Evolutionary conservation across 2,113 vertebrate genomes (phyloP).

Genomic region (Patagioenas fasciata): DNA sequence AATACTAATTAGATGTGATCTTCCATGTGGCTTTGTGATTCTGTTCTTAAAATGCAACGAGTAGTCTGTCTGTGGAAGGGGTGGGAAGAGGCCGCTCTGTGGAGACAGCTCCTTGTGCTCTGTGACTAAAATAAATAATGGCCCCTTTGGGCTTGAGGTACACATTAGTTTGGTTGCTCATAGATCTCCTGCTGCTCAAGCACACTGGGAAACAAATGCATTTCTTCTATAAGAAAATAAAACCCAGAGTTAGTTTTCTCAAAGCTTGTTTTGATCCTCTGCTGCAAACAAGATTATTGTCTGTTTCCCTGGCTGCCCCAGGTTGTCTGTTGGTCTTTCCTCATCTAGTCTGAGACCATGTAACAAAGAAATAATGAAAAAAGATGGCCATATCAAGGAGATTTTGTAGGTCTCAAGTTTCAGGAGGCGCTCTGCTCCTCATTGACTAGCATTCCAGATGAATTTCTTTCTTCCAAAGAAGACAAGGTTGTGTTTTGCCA

Average conservation of each 20-base stretch:
- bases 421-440: neutral
- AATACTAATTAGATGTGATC: conserved; percentile 17
- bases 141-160: neutral
- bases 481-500: neutral
- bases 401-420: neutral
- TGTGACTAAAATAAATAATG: conserved; percentile 33
- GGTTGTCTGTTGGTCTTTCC: neutral
- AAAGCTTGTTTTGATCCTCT: conserved; percentile 35
- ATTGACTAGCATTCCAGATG: neutral
- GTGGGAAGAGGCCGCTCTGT: neutral
- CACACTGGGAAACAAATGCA: conserved; percentile 30
- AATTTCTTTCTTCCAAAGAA: neutral
- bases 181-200: conserved; percentile 24
- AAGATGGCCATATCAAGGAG: neutral
- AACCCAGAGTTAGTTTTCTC: neutral
- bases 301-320: neutral
- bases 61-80: neutral
- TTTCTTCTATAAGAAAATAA: conserved; percentile 55
- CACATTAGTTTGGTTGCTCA: conserved; percentile 12
- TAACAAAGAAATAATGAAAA: neutral
- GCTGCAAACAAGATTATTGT: conserved; percentile 33
- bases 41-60: neutral
- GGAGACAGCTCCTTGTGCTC: neutral
- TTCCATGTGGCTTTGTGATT: neutral
- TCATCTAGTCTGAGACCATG: neutral